phyloP scores from a whole-genome alignment of 92 coral and sea anemone genomes.

The Pocillopora meandrina region DNA sequence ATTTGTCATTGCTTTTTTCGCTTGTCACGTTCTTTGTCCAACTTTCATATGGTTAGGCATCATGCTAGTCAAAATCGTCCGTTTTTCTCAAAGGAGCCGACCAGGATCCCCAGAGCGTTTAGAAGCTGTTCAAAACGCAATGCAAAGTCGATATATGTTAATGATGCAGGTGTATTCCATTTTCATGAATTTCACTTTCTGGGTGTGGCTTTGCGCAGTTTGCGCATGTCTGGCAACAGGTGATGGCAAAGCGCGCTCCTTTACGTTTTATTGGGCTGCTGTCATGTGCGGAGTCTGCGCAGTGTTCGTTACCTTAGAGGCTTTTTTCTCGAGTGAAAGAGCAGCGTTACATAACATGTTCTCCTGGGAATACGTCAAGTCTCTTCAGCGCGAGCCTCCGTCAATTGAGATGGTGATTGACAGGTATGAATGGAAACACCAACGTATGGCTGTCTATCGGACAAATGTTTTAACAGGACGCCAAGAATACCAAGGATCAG shows the following conservation, averaged over 20 bases:
- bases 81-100: background rate
- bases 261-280: conserved; percentile 48
- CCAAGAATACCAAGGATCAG: conserved; percentile 3
- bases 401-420: conserved; percentile 33
- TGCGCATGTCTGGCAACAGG: conserved; percentile 28
- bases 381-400: conserved; percentile 37
- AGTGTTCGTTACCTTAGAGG: conserved; percentile 43
- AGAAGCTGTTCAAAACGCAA: conserved; percentile 14
- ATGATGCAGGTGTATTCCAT: conserved; percentile 46
- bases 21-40: conserved; percentile 48
- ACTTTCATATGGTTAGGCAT: conserved; percentile 46
- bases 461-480: conserved; percentile 7
- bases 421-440: conserved; percentile 29
- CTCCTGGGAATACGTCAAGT: conserved; percentile 51
- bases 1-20: conserved; percentile 58
- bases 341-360: conserved; percentile 34
- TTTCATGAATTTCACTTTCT: conserved; percentile 53
- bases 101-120: conserved; percentile 39
- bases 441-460: conserved; percentile 6
- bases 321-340: conserved; percentile 43
- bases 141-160: conserved; percentile 24
- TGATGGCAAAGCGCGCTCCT: conserved; percentile 5
- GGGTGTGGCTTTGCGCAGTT: conserved; percentile 56
- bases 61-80: conserved; percentile 12
- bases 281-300: conserved; percentile 57